phyloP scores from a whole-genome alignment of 2,888 invertebrate species.

The Zygaena filipendulae region DNA sequence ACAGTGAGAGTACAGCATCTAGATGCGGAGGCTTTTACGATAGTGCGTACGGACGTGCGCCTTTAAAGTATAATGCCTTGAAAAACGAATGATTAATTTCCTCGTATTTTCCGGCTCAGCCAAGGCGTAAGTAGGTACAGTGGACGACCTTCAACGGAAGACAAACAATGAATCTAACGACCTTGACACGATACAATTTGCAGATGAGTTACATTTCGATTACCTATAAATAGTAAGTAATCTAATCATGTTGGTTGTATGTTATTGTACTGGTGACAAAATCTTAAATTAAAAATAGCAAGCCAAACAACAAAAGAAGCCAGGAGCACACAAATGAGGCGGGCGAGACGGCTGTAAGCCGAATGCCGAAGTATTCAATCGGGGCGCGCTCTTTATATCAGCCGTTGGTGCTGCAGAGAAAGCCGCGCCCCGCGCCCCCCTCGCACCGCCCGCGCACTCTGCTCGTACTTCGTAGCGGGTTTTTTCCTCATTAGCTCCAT shows the following conservation, averaged over 20 bases:
- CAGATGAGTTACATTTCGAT: constrained; percentile 43
- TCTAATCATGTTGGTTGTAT: constrained; percentile 44
- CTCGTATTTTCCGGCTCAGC: constrained; percentile 60
- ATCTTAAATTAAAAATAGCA: constrained; percentile 37
- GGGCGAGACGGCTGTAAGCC: constrained; percentile 66
- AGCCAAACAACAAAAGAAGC: constrained; percentile 38
- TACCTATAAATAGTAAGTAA: constrained; percentile 44
- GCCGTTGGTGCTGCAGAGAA: constrained; percentile 44
- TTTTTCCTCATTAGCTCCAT: constrained; percentile 65
- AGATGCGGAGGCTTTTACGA: too few species aligned
- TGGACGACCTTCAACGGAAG: constrained; percentile 57
- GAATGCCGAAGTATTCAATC: constrained; percentile 63
- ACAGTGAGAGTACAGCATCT: too few species aligned
- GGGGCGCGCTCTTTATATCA: constrained; percentile 64
- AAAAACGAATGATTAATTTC: constrained; percentile 60
- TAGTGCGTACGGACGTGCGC: constrained; percentile 21
- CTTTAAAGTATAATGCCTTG: constrained; percentile 42
- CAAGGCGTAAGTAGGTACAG: constrained; percentile 39
- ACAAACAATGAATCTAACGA: constrained; percentile 61
- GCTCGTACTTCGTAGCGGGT: constrained; percentile 52
- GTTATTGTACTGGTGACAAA: constrained; percentile 49
- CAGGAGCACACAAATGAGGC: constrained; percentile 45
- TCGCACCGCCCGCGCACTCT: constrained; percentile 30
- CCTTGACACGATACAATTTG: constrained; percentile 58
- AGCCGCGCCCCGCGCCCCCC: constrained; percentile 61